phyloP scores from a whole-genome alignment of 2,797 vertebrate genomes.

The Muscicapa comitata region DNA sequence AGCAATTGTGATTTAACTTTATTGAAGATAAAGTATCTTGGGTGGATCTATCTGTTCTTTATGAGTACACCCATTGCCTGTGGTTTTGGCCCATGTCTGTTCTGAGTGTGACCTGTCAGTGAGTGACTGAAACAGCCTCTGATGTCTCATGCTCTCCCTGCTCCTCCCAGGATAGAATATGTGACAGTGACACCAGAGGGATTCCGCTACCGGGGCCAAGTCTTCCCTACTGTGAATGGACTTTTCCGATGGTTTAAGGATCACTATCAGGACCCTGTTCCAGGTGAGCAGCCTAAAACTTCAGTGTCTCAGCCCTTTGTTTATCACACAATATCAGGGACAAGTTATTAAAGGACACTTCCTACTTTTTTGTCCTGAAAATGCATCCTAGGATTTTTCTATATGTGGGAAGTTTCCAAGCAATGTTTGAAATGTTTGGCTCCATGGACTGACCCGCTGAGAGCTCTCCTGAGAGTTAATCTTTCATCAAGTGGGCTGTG shows the following conservation, averaged over 20 bases:
- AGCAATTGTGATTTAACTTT: not conserved
- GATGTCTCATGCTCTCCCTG: not conserved
- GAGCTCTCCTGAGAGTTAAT: not conserved
- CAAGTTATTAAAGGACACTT: not conserved
- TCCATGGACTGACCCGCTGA: fast-evolving
- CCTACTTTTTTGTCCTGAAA: not conserved
- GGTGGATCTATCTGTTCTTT: not conserved
- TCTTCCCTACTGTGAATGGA: constrained; percentile 94
- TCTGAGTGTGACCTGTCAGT: not conserved
- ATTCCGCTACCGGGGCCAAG: constrained; percentile 94
- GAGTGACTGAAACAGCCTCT: not conserved
- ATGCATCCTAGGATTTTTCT: not conserved
- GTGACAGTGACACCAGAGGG: constrained; percentile 97
- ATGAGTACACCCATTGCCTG: fast-evolving
- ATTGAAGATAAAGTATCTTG: not conserved
- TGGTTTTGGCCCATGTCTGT: not conserved
- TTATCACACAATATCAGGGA: not conserved
- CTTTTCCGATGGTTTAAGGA: constrained; percentile 99
- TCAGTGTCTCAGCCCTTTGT: not conserved
- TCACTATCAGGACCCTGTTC: constrained; percentile 97
- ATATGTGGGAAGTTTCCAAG: not conserved
- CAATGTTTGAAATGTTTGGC: not conserved
- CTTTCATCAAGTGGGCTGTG: not conserved
- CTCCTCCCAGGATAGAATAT: constrained; percentile 85
- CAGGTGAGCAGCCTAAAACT: constrained; percentile 75